Percentiles rank a stretch among this genome's conserved stretches.
These are phyloP conservation scores for Tanytarsus gracilentus DNA, from an alignment of 2,888 invertebrate species.

Conservation along the genomic window DNA sequence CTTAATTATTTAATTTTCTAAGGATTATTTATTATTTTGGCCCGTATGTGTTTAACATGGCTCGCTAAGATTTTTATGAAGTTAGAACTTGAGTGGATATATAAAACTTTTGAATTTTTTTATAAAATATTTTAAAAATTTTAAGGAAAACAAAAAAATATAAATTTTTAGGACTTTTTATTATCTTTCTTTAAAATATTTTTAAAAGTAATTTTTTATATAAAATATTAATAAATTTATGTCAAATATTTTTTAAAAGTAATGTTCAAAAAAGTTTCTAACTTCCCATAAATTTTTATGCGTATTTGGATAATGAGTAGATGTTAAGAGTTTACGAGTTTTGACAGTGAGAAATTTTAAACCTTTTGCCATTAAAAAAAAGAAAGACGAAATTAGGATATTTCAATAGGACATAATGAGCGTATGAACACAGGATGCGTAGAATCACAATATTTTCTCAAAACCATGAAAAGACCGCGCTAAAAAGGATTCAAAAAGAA, in stretches of 20 bases:
- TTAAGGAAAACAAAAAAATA: too few relatives aligned
- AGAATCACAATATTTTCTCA: slow-evolving; percentile 24
- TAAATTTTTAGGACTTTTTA: too few relatives aligned
- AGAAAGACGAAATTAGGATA: neutral
- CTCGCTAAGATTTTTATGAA: neutral
- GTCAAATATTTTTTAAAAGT: too few relatives aligned
- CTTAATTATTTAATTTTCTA: slow-evolving; percentile 26
- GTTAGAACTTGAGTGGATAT: neutral
- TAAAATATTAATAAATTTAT: too few relatives aligned
- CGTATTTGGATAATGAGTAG: slow-evolving; percentile 24
- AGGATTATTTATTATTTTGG: slow-evolving; percentile 20
- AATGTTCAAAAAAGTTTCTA: too few relatives aligned
- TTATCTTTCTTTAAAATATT: too few relatives aligned
- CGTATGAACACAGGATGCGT: slow-evolving; percentile 1
- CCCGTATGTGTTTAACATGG: neutral
- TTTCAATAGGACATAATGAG: too few relatives aligned
- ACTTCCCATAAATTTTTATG: too few relatives aligned
- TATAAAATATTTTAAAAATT: too few relatives aligned
- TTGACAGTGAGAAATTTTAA: slow-evolving; percentile 16
- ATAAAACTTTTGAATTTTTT: too few relatives aligned
- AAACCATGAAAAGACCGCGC: neutral
- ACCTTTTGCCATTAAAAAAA: neutral
- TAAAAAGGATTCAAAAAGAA: slow-evolving; percentile 1
- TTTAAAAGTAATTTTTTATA: too few relatives aligned
- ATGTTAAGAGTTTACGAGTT: slow-evolving; percentile 24